Base-by-base conservation (phyloP, 2,888 invertebrate species). In the Phortica magna region DNA sequence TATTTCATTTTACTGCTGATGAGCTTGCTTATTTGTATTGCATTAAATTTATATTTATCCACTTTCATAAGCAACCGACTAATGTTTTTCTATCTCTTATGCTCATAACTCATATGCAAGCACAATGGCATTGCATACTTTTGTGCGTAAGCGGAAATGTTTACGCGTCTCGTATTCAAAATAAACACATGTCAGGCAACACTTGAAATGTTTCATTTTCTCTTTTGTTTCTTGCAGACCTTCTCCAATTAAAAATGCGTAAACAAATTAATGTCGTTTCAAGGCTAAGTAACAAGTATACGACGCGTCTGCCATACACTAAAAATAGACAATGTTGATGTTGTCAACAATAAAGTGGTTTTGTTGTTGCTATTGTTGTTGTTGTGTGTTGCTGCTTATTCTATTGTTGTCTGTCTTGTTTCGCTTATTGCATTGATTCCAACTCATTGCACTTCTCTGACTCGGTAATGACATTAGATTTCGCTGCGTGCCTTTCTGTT, bases 271-370 rank as follows among this genome's bases (percentile, higher is more conserved):
- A 48, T 48, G 48, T 12, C 48, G 5, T 48, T 48, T 48, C 48
- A 48, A 48, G 48, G 48, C 48, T 31, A 31, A 31, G 31, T 31
- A 48, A 48, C 41, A 39, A 65, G 22, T 31, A 65, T 65, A 31
- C 14, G 10, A 65, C 14, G 65, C 59, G 82, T 81, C 76, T 79
- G 75, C 76, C 80, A 81, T 76, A 82, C 83, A 31, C 31, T 31
- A 84, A 74, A 83, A 10, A 61, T 61, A 61, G 85, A 80, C 82
- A 83, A 79, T 79, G 76, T 78, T 75, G 31, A 48, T 48, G 48
- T 48, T 48, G 14, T 9, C 48, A 48, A 48, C 48, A 9, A 48
- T 48, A 6, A 9, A 48, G 48, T 48, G 48, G 48, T 12, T 12
- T 48, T 48, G 9, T 14, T 48, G 48, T 6, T 48, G 17, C 41